Evolutionary conservation across 2,888 invertebrate species (phyloP).

Genomic region (Lepidochrysops patricia): DNA sequence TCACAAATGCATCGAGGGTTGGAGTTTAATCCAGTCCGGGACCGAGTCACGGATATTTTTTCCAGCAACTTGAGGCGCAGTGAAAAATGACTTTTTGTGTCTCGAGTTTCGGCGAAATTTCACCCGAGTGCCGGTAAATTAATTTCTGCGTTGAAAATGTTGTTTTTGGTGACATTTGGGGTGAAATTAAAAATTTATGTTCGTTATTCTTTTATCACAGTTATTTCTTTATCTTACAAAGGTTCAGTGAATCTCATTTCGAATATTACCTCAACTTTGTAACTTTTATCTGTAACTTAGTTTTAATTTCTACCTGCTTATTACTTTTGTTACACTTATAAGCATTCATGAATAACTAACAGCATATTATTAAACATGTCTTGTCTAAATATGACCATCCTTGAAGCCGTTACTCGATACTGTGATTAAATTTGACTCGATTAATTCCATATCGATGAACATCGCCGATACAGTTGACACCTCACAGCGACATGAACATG

Average conservation of each 20-base stretch:
- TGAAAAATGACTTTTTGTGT: slow-evolving; percentile 55
- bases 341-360: too few relatives aligned
- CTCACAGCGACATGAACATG: slow-evolving; percentile 19
- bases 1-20: slow-evolving; percentile 47
- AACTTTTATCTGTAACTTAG: background rate
- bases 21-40: slow-evolving; percentile 49
- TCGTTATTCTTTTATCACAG: background rate
- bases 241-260: background rate
- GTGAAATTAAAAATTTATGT: slow-evolving; percentile 3
- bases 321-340: background rate
- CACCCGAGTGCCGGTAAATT: slow-evolving; percentile 11
- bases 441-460: slow-evolving; percentile 21
- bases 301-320: too few relatives aligned
- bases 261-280: background rate
- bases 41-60: slow-evolving; percentile 52
- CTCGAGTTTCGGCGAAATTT: slow-evolving; percentile 31
- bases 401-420: slow-evolving; percentile 11
- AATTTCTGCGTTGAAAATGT: background rate
- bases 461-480: slow-evolving; percentile 21
- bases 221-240: background rate
- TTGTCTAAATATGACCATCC: background rate
- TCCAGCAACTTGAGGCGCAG: slow-evolving; percentile 38
- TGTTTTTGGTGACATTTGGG: slow-evolving; percentile 7
- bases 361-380: too few relatives aligned
- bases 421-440: slow-evolving; percentile 22